Conservation (phyloP, 2,113 vertebrate genomes). For the Neodontobutis hainanensis region DNA sequence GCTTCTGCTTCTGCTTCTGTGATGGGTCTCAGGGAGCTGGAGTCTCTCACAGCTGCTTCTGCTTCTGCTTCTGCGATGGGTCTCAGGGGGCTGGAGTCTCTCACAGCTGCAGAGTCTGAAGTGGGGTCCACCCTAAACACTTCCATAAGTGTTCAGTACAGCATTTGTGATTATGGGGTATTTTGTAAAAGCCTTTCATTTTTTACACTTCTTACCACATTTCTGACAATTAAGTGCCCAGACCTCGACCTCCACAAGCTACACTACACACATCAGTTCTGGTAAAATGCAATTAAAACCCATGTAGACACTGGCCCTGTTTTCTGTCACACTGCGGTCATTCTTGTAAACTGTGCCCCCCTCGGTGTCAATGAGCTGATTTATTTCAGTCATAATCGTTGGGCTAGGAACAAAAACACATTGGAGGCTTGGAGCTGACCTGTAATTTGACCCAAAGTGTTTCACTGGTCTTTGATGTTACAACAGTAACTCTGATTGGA, state of each 20-base stretch:
- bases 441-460: background rate
- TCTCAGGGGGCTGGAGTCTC: no score
- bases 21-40: no score
- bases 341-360: constrained; percentile 67
- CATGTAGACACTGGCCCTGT: constrained; percentile 69
- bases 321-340: constrained; percentile 73
- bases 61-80: no score
- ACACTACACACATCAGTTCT: constrained; percentile 66
- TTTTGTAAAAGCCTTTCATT: constrained; percentile 10
- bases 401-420: background rate
- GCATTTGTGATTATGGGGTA: no score
- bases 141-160: no score
- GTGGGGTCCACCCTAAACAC: no score
- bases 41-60: no score
- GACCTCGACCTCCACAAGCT: constrained; percentile 20
- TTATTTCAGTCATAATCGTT: constrained; percentile 40
- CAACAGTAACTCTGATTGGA: background rate
- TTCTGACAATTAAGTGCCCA: background rate
- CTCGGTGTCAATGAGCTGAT: constrained; percentile 48
- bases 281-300: constrained; percentile 75
- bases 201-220: background rate
- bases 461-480: constrained; percentile 8
- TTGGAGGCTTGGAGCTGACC: background rate
- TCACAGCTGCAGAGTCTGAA: no score
- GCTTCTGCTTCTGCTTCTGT: no score